Evolutionary conservation across 2,797 vertebrate genomes (phyloP).

Genomic region (Chaunax sp.): DNA sequence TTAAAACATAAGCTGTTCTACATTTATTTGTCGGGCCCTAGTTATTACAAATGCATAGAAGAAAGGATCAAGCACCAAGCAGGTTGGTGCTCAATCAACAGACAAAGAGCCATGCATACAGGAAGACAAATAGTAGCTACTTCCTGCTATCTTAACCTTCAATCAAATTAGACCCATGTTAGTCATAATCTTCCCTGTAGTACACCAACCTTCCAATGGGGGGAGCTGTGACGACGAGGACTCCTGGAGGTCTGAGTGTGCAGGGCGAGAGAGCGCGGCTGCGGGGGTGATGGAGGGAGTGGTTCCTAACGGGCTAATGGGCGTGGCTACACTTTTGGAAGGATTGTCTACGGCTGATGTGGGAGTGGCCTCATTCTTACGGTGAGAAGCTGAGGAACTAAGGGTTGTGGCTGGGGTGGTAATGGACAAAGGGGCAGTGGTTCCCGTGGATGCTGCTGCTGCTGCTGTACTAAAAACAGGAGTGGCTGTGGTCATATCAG

Average conservation of each 20-base stretch:
- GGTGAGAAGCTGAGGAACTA: constrained; percentile 26
- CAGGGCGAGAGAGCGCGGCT: constrained; percentile 77
- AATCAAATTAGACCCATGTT: constrained; percentile 57
- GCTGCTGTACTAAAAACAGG: constrained; percentile 8
- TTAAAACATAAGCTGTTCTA: constrained; percentile 13
- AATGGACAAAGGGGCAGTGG: background rate
- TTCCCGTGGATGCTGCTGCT: background rate
- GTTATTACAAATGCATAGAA: constrained; percentile 57
- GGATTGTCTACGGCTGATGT: constrained; percentile 26
- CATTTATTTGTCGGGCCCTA: constrained; percentile 50
- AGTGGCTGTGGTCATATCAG: background rate
- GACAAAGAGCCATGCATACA: constrained; percentile 80
- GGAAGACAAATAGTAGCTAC: constrained; percentile 62
- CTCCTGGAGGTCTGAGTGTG: constrained; percentile 82
- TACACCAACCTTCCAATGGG: constrained; percentile 85
- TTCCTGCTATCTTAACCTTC: constrained; percentile 55
- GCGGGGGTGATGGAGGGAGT: constrained; percentile 67
- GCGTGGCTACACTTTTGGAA: constrained; percentile 31
- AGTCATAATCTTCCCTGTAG: constrained; percentile 74
- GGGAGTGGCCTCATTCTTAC: constrained; percentile 38
- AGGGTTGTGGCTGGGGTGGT: constrained; percentile 16
- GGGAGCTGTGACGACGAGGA: constrained; percentile 79
- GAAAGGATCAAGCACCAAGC: constrained; percentile 61
- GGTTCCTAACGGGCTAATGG: constrained; percentile 45
- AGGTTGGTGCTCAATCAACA: constrained; percentile 60